A percentile compares a stretch with the other conserved stretches of the same genome.
Conservation (phyloP, 2,797 vertebrate genomes). For the Pristis pectinata region DNA sequence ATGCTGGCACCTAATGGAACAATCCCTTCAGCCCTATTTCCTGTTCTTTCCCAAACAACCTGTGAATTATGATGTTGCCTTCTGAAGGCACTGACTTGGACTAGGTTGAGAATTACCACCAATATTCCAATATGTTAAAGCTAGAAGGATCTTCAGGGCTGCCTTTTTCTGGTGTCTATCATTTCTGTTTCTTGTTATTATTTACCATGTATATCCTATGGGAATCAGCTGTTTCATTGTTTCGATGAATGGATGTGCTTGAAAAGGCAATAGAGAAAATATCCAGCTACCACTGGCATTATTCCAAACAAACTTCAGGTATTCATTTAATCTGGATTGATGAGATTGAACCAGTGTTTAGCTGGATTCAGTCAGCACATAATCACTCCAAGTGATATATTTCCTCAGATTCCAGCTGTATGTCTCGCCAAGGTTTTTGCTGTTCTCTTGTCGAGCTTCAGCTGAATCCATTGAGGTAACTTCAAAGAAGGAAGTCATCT, state of each 20-base stretch:
- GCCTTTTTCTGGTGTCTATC: too few relatives aligned
- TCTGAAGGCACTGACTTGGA: too few relatives aligned
- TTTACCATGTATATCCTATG: not conserved
- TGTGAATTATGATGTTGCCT: too few relatives aligned
- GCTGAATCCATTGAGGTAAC: not conserved
- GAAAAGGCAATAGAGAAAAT: not conserved
- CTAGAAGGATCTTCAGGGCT: too few relatives aligned
- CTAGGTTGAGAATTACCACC: not conserved
- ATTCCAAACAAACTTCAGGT: not conserved
- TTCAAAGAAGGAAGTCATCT: not conserved
- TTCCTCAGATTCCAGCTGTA: not conserved
- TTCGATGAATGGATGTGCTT: not conserved
- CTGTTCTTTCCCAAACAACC: too few relatives aligned
- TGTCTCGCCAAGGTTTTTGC: not conserved
- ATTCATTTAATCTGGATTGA: not conserved
- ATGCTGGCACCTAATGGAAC: too few relatives aligned
- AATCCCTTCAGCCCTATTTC: too few relatives aligned
- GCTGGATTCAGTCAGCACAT: not conserved
- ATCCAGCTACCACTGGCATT: not conserved
- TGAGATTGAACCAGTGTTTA: not conserved
- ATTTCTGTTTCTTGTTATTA: too few relatives aligned
- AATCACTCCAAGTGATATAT: conserved; percentile 14
- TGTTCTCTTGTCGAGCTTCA: not conserved
- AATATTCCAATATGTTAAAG: not conserved
- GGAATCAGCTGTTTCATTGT: not conserved